These are phyloP conservation scores for Drosophila insularis DNA, from an alignment of 1,140 invertebrate genomes.

Conservation along the genomic window DNA sequence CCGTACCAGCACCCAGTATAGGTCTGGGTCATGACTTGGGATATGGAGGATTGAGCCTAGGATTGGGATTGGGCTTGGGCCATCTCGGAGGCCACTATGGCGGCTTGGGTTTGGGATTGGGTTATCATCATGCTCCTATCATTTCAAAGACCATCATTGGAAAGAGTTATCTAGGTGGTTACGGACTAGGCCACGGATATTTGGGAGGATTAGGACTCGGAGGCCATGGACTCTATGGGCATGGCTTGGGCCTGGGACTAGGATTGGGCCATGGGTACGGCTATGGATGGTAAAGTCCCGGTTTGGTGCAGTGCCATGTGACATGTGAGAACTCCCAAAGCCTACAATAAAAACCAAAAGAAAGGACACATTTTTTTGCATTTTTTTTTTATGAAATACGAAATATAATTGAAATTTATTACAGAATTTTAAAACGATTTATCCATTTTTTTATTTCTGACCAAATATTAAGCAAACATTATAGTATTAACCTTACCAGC, in stretches of 20 bases:
- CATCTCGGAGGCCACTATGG: conserved; percentile 47
- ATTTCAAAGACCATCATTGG: conserved; percentile 76
- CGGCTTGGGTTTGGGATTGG: conserved; percentile 50
- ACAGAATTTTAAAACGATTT: conserved; percentile 9
- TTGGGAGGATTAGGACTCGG: conserved; percentile 30
- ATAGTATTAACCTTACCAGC: conserved; percentile 60
- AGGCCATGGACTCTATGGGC: conserved; percentile 31
- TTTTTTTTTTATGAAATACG: conserved; percentile 27
- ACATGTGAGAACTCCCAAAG: conserved; percentile 54
- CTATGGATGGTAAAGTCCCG: conserved; percentile 50
- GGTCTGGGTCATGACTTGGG: conserved; percentile 63
- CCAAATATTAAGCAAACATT: conserved; percentile 25
- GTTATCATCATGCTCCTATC: conserved; percentile 57
- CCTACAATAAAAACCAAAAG: conserved; percentile 33
- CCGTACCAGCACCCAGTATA: conserved; percentile 52
- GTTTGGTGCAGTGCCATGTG: conserved; percentile 18
- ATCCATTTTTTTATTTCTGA: conserved; percentile 2
- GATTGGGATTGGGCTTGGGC: conserved; percentile 48
- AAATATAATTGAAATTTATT: conserved; percentile 40
- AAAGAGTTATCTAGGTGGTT: conserved; percentile 66
- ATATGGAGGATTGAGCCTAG: conserved; percentile 53
- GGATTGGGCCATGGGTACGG: conserved; percentile 66
- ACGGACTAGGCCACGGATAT: conserved; percentile 34
- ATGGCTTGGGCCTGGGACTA: conserved; percentile 61
- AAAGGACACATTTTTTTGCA: not conserved